Base-by-base conservation (phyloP, 2,113 vertebrate genomes). In the Lampris incognitus region DNA sequence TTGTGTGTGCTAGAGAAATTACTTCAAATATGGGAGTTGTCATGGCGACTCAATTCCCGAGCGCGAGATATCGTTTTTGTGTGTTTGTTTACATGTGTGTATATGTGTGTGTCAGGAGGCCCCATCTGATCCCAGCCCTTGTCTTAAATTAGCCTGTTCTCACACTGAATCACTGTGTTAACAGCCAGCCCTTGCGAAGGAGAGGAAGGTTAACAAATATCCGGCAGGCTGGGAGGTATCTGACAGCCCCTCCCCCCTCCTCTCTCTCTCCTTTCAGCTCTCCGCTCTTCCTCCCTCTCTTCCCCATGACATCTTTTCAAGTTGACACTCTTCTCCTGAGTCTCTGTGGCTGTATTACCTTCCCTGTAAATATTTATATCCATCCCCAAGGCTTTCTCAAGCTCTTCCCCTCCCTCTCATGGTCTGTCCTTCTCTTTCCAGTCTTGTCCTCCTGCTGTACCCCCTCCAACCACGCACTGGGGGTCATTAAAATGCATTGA, bases 11-110 rank as follows among this genome's bases (percentile, higher is more conserved):
- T n/a, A 42, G 38, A 59, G 59, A 68, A 70, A 69, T 49, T n/a
- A 44, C 58, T 69, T 72, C 51, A 69, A 73, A 55, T 11, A 46
- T 13, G 10, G 7, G 51, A 50, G 36, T 51, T 52, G 68, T 71
- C 76, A 69, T 48, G 72, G 76, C 56, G 74, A 76, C 54, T 41
- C 72, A 36, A 66, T 71, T 11, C 49, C 39, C 24, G 24, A 24
- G 24, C 24, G 24, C 24, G 39, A 52, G 24, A 38, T 56, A 2
- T 51, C 2, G 48, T 40, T 8, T 59, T 36, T 4, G 37, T 59
- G 57, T 10, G 37, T 59, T 2, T 40, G 36, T 40, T 10, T 54
- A 13, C n/a, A n/a, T 54, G 37, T 59, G 57, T 58, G 36, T 42
- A 38, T 2, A 54, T 64, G 4, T 39, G 51, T 52, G 37, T n/a